These are phyloP conservation scores for Notothenia coriiceps DNA, from an alignment of 2,113 vertebrate species.

Conservation along the genomic window DNA sequence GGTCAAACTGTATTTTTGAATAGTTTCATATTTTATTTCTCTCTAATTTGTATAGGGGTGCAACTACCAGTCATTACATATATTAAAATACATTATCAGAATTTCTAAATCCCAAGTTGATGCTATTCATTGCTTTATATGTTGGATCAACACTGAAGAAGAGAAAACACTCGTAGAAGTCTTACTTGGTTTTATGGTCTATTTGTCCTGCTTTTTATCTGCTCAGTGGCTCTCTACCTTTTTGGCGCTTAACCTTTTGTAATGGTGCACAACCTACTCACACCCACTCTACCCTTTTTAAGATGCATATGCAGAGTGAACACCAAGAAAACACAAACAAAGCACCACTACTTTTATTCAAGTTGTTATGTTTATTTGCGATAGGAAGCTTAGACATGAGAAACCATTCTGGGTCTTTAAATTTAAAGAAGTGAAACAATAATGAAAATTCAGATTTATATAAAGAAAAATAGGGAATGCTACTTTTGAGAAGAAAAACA, in stretches of 20 bases:
- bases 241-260: neutral
- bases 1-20: conserved; percentile 25
- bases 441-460: too few relatives aligned
- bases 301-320: conserved; percentile 2
- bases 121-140: neutral
- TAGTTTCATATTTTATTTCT: neutral
- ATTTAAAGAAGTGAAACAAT: neutral
- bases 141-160: neutral
- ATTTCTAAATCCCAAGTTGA: neutral
- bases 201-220: neutral
- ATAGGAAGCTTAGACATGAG: neutral
- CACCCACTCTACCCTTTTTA: neutral
- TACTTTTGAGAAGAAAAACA: too few relatives aligned
- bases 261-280: neutral
- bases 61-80: neutral
- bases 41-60: neutral
- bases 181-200: neutral
- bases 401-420: neutral
- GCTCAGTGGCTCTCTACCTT: neutral
- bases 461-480: too few relatives aligned
- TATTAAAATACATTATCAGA: neutral
- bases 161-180: neutral
- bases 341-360: neutral
- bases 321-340: neutral
- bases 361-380: neutral